phyloP scores from a whole-genome alignment of 2,113 vertebrate species.

The Rhinoptilus africanus region DNA sequence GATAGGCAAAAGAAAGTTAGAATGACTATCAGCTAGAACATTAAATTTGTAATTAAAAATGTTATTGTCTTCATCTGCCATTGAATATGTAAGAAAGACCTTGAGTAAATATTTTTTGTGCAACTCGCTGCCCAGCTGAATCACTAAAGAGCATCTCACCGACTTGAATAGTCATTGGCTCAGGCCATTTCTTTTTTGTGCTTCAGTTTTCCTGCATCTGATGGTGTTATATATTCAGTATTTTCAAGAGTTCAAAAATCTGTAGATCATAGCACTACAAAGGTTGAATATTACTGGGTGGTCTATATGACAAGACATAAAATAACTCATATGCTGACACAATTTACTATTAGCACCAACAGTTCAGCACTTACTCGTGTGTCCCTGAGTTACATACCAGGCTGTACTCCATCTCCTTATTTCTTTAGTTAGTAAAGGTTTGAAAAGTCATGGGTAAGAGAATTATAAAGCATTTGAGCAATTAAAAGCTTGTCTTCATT shows the following conservation, averaged over 20 bases:
- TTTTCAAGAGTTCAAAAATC: background rate
- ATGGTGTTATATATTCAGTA: background rate
- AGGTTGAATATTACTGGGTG: background rate
- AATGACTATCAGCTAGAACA: background rate
- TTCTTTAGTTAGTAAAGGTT: background rate
- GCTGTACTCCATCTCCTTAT: background rate
- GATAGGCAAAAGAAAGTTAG: background rate
- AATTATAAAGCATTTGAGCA: background rate
- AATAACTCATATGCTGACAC: background rate
- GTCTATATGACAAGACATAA: background rate
- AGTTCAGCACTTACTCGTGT: background rate
- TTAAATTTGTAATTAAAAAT: background rate
- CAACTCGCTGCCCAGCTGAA: background rate
- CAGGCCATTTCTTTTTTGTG: background rate
- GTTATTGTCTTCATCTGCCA: background rate
- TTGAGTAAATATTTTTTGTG: background rate
- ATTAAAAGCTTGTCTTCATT: slow-evolving; percentile 13
- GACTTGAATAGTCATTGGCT: background rate
- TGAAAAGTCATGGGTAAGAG: background rate
- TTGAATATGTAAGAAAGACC: background rate
- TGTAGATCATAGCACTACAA: background rate
- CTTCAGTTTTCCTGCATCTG: background rate
- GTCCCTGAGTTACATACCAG: background rate
- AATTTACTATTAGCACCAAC: background rate
- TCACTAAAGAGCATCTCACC: background rate